Evolutionary conservation across 2,888 invertebrate species (phyloP).

Genomic region (Corbicula japonica): DNA sequence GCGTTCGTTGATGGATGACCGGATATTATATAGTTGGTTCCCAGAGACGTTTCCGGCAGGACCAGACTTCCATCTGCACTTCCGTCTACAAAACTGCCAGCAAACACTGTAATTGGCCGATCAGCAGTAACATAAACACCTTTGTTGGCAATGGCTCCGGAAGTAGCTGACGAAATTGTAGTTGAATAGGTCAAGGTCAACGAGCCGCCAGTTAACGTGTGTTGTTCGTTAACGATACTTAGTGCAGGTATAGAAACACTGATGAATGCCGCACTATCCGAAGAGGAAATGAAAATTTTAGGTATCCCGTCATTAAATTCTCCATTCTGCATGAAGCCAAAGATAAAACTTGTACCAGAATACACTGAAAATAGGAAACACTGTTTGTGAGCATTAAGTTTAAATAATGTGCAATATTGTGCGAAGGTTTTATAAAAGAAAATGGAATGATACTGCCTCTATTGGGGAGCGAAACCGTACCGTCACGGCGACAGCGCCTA

Average conservation of each 20-base stretch:
- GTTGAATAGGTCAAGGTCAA: not conserved
- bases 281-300: not conserved
- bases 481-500: not conserved
- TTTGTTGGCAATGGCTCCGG: not conserved
- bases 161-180: not conserved
- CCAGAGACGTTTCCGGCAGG: conserved; percentile 1
- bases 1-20: conserved; percentile 4
- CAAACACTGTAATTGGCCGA: conserved; percentile 5
- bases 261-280: not conserved
- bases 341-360: conserved; percentile 12
- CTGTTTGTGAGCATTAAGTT: not conserved
- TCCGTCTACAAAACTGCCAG: not conserved
- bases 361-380: conserved; percentile 4
- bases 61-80: conserved; percentile 20
- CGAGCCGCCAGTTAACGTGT: not conserved
- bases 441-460: not conserved
- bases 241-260: conserved; percentile 10
- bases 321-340: conserved; percentile 16
- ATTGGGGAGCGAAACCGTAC: not conserved
- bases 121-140: conserved; percentile 11
- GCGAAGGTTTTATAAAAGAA: not conserved
- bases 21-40: conserved; percentile 1
- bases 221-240: not conserved
- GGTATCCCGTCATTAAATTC: not conserved
- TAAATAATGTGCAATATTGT: not conserved